Conservation (phyloP, 1,140 invertebrate species). For the Diorhabda carinulata region DNA sequence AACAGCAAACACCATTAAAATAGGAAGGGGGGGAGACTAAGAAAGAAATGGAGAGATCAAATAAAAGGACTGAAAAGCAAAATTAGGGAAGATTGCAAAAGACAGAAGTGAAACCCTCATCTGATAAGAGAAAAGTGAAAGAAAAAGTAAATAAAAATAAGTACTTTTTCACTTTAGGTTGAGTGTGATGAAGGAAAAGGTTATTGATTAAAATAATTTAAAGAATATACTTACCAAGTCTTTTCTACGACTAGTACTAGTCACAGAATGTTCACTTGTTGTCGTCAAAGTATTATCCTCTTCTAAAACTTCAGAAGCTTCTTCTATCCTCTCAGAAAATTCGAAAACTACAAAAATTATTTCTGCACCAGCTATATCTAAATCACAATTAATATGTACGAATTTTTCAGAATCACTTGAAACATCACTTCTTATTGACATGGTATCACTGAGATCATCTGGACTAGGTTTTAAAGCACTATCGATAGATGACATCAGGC, state of each 20-base stretch:
- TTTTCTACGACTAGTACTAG: conserved; percentile 71
- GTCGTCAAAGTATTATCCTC: conserved; percentile 63
- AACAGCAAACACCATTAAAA: background rate
- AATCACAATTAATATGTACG: conserved; percentile 56
- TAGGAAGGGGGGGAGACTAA: conserved; percentile 11
- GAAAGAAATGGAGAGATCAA: background rate
- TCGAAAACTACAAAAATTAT: conserved; percentile 54
- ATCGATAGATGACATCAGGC: conserved; percentile 76
- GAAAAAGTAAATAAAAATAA: too few species aligned
- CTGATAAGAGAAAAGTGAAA: too few species aligned
- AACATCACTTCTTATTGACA: conserved; percentile 69
- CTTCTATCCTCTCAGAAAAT: conserved; percentile 56
- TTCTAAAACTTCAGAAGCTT: conserved; percentile 81
- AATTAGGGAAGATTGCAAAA: background rate
- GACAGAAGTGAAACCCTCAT: background rate
- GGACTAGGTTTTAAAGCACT: conserved; percentile 67
- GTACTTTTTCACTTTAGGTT: too few species aligned
- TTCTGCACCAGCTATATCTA: conserved; percentile 31
- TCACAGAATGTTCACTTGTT: conserved; percentile 74
- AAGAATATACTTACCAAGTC: conserved; percentile 60
- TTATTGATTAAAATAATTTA: conserved; percentile 9
- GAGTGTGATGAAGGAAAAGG: too few species aligned
- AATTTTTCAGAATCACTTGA: conserved; percentile 79
- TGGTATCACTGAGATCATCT: conserved; percentile 67
- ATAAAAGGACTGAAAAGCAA: background rate